phyloP scores from a whole-genome alignment of 2,113 vertebrate genomes.

The Cyphomyrus discorhynchus region DNA sequence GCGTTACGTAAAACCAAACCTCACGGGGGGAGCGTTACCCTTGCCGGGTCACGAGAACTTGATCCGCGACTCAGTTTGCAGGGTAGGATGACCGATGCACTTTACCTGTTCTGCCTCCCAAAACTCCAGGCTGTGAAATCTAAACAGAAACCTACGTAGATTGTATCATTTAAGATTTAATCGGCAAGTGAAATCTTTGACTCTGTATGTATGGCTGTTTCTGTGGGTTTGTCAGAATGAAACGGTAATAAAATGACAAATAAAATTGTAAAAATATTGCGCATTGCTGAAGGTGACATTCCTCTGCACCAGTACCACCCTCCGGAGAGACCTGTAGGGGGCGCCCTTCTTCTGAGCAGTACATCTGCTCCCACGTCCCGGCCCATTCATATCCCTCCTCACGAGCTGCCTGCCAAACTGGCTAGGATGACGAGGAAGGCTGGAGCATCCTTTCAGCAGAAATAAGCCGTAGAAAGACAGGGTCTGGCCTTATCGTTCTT shows the following conservation, averaged over 20 bases:
- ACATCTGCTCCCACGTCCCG: neutral
- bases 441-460: slow-evolving; percentile 1
- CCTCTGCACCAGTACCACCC: neutral
- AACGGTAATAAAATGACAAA: slow-evolving; percentile 25
- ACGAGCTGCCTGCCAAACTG: neutral
- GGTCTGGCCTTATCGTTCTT: slow-evolving; percentile 22
- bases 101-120: neutral
- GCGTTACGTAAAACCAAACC: neutral
- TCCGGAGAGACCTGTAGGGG: neutral
- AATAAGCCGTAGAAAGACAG: slow-evolving; percentile 7
- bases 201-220: neutral
- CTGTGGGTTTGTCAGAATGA: neutral
- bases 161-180: neutral
- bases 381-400: neutral
- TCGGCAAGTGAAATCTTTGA: neutral
- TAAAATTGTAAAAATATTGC: slow-evolving; percentile 1
- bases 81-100: neutral
- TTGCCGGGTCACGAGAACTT: neutral
- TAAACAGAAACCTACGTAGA: neutral
- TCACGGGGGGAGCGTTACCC: neutral
- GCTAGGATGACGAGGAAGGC: neutral
- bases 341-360: neutral
- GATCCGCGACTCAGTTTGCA: neutral
- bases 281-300: neutral
- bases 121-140: neutral